These are phyloP conservation scores for Chondrosia reniformis DNA, from an alignment of 37 sponge, comb jelly and placozoan species.

Conservation along the genomic window DNA sequence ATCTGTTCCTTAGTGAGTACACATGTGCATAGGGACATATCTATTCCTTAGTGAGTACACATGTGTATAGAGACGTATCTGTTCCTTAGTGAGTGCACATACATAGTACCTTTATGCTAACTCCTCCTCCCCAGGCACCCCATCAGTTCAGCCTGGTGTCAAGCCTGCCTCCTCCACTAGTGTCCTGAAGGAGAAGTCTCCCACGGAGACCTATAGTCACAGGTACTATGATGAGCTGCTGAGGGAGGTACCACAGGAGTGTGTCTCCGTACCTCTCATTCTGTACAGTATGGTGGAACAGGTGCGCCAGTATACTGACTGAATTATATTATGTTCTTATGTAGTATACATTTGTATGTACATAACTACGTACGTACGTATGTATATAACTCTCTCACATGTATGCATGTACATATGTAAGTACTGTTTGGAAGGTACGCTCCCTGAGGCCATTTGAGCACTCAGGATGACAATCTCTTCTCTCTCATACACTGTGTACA, in stretches of 20 bases:
- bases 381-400: not conserved
- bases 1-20: not conserved
- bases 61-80: not conserved
- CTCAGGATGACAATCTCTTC: too few species aligned
- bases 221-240: constrained; percentile 64
- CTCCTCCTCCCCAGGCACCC: not conserved
- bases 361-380: not conserved
- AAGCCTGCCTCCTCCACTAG: not conserved
- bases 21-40: not conserved
- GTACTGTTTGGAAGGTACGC: not conserved
- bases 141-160: too few species aligned
- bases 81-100: not conserved
- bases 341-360: not conserved
- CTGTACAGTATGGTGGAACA: constrained; percentile 84
- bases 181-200: not conserved
- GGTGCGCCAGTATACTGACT: constrained; percentile 50
- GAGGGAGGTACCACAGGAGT: constrained; percentile 57
- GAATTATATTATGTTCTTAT: too few species aligned
- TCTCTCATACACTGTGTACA: too few species aligned
- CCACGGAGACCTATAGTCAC: not conserved
- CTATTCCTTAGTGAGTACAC: not conserved
- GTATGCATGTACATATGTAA: not conserved
- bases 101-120: not conserved
- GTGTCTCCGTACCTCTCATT: constrained; percentile 47
- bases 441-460: too few species aligned